Base-by-base conservation (phyloP, 2,797 vertebrate species). In the Myotis pilosus region DNA sequence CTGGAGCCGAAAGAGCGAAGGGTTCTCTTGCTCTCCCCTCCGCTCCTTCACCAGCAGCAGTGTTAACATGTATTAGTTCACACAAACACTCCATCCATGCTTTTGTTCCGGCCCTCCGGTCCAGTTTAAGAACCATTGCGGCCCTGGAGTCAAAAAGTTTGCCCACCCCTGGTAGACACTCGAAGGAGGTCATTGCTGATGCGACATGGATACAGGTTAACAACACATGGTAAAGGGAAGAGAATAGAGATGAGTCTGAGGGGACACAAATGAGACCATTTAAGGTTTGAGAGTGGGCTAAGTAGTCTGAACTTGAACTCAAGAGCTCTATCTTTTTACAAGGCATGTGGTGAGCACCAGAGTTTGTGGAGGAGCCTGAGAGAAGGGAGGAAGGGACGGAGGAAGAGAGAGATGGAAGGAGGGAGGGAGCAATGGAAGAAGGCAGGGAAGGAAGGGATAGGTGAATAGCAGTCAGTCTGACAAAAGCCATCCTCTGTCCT, bases 371-470 rank as follows among this genome's bases (percentile, higher is more conserved):
- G 6, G 15, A 74, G 2, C 5, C 49, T 13, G 7, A 53, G 16
- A 41, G 17, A 89, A 16, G 22, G 9, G 7, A 53, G 16, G 28
- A 17, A 92, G 20, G 28, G 8, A 51, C 4, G 3, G 17, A 25
- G 12, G 12, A 8, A 38, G 2, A 49, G 17, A 87, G 16, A 19
- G 12, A 51, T 3, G 12, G 0, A 85, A 6, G 23, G 47, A 49
- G 25, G 25, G 8, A 57, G 28, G 33, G 12, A 25, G 57, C 1
- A 5, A 55, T 5, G 9, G 0, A 81, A 4, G 19, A 30, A 47
- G 22, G 23, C 5, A 51, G 7, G 11, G 4, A 36, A 1, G 9
- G 9, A 2, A 2, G 20, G 4, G 41, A 0, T 20, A 9, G 0
- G 0, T 47, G 6, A 82, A 9, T 1, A 47, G 3, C 0, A 19